phyloP scores from a whole-genome alignment of 37 sponge, comb jelly and placozoan species.

The Crambe crambe region DNA sequence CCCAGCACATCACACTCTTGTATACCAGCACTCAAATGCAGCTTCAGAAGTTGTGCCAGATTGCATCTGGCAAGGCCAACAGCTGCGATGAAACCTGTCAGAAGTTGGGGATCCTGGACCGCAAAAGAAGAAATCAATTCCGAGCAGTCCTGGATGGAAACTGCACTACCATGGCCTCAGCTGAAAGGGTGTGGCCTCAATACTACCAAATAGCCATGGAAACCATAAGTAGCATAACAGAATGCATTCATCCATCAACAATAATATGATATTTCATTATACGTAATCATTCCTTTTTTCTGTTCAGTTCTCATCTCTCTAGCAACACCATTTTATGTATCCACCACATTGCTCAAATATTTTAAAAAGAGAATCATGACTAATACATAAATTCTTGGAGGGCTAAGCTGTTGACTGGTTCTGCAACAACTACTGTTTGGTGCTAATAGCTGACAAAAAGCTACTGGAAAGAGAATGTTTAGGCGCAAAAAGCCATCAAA shows the following conservation, averaged over 20 bases:
- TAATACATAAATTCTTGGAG: no score
- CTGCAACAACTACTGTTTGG: no score
- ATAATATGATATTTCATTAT: neutral
- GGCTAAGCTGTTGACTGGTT: no score
- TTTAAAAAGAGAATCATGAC: no score
- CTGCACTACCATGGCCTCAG: conserved; percentile 16
- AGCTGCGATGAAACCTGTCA: conserved; percentile 25
- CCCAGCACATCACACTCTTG: conserved; percentile 46
- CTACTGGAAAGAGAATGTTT: no score
- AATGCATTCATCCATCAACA: conserved; percentile 37
- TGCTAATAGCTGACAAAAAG: no score
- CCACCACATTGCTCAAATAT: no score
- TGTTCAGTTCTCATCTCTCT: no score
- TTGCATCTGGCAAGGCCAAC: conserved; percentile 2
- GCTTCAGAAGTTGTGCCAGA: conserved; percentile 15
- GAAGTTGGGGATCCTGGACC: conserved; percentile 23
- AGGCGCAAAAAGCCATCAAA: no score
- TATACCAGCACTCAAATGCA: conserved; percentile 2
- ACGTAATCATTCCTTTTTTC: no score
- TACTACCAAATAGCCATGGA: conserved; percentile 20
- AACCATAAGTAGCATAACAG: conserved; percentile 33
- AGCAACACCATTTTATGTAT: no score
- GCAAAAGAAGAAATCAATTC: conserved; percentile 33
- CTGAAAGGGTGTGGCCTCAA: conserved; percentile 47
- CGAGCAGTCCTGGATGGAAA: conserved; percentile 52